Conservation (phyloP, 64 coral and sea anemone genomes). For the Actinia tenebrosa region DNA sequence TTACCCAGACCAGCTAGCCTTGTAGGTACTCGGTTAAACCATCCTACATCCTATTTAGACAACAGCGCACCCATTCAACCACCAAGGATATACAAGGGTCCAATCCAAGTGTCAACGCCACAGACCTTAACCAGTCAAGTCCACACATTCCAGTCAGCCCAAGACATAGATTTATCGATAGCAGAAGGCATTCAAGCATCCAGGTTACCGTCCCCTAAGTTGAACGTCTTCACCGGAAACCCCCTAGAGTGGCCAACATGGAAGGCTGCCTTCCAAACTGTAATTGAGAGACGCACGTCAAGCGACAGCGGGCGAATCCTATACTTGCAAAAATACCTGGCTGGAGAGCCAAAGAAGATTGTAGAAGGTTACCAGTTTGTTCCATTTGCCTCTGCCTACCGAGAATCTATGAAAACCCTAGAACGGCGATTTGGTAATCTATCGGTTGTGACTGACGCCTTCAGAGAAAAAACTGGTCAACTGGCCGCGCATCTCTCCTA, state of each 20-base stretch:
- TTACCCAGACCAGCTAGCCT: no score
- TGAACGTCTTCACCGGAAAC: no score
- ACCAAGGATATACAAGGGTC: no score
- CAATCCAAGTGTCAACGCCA: no score
- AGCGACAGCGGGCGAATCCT: conserved; percentile 14
- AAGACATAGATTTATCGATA: no score
- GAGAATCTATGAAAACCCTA: conserved; percentile 18
- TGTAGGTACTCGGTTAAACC: no score
- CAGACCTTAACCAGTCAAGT: no score
- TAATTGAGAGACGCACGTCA: conserved; percentile 30
- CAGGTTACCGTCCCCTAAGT: no score
- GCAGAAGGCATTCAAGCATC: no score
- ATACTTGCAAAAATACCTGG: conserved; percentile 34
- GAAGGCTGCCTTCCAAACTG: conserved; percentile 35
- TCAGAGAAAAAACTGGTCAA: conserved; percentile 31
- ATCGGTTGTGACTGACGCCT: conserved; percentile 35
- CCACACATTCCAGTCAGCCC: no score
- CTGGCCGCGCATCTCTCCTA: conserved; percentile 38
- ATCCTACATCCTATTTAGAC: no score
- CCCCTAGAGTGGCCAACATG: conserved; percentile 6
- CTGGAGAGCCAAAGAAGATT: conserved; percentile 33
- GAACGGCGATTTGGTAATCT: conserved; percentile 37
- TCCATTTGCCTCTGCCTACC: conserved; percentile 22
- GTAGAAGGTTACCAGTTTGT: conserved; percentile 29
- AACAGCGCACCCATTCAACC: no score